A percentile compares a stretch with the other conserved stretches of the same genome.
Conservation (phyloP, 2,888 invertebrate species). For the Oegoconia quadripuncta region DNA sequence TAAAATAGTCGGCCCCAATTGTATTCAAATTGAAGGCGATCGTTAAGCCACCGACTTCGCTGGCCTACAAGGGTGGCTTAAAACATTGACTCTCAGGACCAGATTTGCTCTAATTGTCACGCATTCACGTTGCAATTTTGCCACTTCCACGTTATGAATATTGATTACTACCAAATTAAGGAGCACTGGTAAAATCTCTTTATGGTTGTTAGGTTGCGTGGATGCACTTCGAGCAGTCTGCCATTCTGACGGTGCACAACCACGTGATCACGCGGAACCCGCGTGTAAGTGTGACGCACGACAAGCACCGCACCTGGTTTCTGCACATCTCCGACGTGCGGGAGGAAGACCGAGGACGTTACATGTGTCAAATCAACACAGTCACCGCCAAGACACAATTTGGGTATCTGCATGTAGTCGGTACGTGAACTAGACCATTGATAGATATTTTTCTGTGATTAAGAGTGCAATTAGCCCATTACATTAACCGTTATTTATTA, state of each 20-base stretch:
- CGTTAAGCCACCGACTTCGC: no score
- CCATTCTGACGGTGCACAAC: slow-evolving; percentile 94
- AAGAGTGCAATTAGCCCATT: no score
- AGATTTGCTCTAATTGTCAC: no score
- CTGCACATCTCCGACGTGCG: slow-evolving; percentile 95
- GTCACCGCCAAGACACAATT: slow-evolving; percentile 95
- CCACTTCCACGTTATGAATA: no score
- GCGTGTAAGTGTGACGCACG: slow-evolving; percentile 93
- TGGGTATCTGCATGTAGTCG: slow-evolving; percentile 94
- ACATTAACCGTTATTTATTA: no score
- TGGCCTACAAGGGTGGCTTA: no score
- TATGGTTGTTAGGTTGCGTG: slow-evolving; percentile 93
- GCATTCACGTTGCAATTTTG: no score
- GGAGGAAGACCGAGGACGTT: slow-evolving; percentile 93
- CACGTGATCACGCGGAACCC: slow-evolving; percentile 97
- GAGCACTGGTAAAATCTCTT: not conserved
- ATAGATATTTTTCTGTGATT: no score
- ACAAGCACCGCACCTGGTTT: slow-evolving; percentile 95
- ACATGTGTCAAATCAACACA: slow-evolving; percentile 97
- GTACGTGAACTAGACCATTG: slow-evolving; percentile 84
- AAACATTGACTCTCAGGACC: no score
- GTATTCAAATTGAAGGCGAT: no score
- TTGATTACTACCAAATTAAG: not conserved
- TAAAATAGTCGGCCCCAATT: no score
- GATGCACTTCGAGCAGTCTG: slow-evolving; percentile 97